These are phyloP conservation scores for Drosophila bocqueti DNA, from an alignment of 1,140 invertebrate species.

Conservation along the genomic window DNA sequence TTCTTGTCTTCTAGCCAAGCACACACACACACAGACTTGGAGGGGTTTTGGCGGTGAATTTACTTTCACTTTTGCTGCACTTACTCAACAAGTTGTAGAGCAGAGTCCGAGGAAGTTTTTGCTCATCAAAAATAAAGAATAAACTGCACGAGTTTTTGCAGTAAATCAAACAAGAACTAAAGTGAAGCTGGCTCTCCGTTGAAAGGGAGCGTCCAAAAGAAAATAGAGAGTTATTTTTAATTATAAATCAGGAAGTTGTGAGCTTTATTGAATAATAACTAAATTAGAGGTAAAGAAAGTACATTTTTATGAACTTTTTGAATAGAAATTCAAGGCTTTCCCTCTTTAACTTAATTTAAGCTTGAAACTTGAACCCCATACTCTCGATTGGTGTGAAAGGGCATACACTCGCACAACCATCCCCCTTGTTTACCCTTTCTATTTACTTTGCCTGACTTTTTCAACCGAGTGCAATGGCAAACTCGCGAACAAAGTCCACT, in stretches of 20 bases:
- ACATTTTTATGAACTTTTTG: background rate
- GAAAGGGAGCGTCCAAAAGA: background rate
- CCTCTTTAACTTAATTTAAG: background rate
- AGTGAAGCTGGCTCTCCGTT: background rate
- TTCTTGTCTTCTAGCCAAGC: conserved; percentile 72
- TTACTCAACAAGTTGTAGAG: conserved; percentile 38
- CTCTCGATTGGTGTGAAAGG: background rate
- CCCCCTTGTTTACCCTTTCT: conserved; percentile 5
- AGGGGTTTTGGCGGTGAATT: conserved; percentile 46
- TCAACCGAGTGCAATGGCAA: conserved; percentile 35
- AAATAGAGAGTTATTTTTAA: background rate
- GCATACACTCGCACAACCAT: background rate
- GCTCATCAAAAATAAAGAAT: conserved; percentile 26
- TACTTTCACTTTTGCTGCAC: conserved; percentile 73
- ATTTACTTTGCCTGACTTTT: conserved; percentile 23
- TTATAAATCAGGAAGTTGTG: background rate
- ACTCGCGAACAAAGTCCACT: conserved; percentile 38
- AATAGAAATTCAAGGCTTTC: background rate
- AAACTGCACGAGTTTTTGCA: background rate
- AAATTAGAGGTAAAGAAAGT: too few species aligned
- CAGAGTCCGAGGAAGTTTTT: conserved; percentile 30
- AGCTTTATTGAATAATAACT: background rate
- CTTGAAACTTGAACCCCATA: background rate
- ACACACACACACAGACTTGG: background rate
- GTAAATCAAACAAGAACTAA: conserved; percentile 11